Evolutionary conservation across 1,140 invertebrate species (phyloP).

Genomic region (Bacillus rossius): DNA sequence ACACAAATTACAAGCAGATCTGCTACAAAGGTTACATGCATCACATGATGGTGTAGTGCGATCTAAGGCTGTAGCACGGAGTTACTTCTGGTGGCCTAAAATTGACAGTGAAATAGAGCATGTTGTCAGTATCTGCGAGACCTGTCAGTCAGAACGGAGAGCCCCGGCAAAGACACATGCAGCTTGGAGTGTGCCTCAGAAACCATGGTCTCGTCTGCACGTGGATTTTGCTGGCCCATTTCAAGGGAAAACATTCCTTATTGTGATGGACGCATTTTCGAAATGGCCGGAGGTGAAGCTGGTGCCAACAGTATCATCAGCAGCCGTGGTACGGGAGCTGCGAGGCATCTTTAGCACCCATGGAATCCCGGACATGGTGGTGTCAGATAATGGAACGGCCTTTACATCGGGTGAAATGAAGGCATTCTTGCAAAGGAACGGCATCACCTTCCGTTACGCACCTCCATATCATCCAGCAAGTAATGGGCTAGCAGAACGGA

Average conservation of each 20-base stretch:
- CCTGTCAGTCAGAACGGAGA: conserved; percentile 7
- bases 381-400: no score
- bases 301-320: no score
- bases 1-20: neutral
- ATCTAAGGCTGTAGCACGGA: conserved; percentile 41
- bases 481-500: no score
- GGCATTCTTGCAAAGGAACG: no score
- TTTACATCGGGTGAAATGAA: no score
- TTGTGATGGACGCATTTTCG: conserved; percentile 39
- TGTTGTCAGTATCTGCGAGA: conserved; percentile 13
- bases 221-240: conserved; percentile 46
- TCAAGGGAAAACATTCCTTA: conserved; percentile 35
- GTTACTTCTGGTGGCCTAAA: conserved; percentile 42
- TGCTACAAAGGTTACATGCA: neutral
- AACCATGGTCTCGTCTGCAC: conserved; percentile 44
- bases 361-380: no score
- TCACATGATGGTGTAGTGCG: conserved; percentile 20
- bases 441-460: no score
- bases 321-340: no score
- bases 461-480: no score
- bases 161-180: conserved; percentile 24
- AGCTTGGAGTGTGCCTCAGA: conserved; percentile 34
- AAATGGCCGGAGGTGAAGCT: no score
- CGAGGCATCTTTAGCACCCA: no score
- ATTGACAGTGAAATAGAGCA: conserved; percentile 40